A percentile compares a stretch with the other conserved stretches of the same genome.
Evolutionary conservation across 2,797 vertebrate genomes (phyloP).

Genomic region (Sciurus vulgaris): DNA sequence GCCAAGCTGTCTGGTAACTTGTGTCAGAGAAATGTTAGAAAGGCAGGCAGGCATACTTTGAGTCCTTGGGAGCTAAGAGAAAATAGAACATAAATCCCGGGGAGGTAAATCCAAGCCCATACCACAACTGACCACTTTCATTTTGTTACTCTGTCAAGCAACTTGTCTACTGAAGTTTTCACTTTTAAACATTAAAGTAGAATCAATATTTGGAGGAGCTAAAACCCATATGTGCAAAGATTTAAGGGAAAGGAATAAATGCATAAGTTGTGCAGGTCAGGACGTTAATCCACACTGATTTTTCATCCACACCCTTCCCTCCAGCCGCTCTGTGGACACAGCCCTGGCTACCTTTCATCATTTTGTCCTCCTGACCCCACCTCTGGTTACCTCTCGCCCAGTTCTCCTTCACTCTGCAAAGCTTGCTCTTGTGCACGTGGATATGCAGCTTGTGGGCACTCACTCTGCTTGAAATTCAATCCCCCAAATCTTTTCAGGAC

Average conservation of each 20-base stretch:
- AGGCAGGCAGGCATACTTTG: neutral
- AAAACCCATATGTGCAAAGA: neutral
- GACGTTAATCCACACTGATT: neutral
- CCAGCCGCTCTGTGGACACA: accelerated
- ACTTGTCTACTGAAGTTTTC: neutral
- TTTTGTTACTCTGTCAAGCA: neutral
- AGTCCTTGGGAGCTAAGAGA: neutral
- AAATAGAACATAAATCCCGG: neutral
- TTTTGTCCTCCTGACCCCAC: neutral
- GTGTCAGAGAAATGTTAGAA: neutral
- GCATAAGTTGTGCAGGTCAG: neutral
- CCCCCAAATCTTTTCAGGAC: neutral
- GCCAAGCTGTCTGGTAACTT: neutral
- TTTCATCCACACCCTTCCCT: neutral
- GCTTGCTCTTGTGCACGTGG: no score
- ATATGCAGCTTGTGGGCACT: neutral
- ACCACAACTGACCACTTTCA: neutral
- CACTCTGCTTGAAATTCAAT: neutral
- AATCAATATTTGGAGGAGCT: neutral
- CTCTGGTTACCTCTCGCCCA: neutral
- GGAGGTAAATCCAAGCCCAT: neutral
- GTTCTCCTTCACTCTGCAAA: neutral
- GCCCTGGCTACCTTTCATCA: neutral
- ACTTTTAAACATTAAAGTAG: neutral
- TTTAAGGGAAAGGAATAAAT: neutral